phyloP scores from a whole-genome alignment of 2,113 vertebrate species.

The Cephalopterus ornatus region DNA sequence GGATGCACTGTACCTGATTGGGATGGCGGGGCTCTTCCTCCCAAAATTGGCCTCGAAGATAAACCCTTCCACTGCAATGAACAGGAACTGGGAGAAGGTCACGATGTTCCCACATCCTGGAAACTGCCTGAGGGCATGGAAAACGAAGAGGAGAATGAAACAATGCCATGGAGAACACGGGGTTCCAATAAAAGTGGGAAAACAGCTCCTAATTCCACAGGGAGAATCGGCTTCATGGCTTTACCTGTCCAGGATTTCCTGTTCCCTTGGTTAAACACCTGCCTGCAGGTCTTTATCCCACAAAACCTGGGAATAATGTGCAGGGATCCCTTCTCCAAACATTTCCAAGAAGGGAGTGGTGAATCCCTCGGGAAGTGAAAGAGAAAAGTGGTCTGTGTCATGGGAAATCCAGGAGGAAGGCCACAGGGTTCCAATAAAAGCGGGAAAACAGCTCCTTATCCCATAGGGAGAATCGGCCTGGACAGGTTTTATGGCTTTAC shows the following conservation, averaged over 20 bases:
- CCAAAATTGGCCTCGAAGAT: slow-evolving; percentile 89
- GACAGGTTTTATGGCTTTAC: background rate
- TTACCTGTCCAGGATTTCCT: background rate
- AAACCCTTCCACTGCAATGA: slow-evolving; percentile 92
- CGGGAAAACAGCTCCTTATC: background rate
- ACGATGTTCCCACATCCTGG: slow-evolving; percentile 97
- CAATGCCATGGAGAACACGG: background rate
- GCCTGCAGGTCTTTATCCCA: background rate
- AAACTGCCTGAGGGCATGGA: slow-evolving; percentile 74
- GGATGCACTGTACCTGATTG: slow-evolving; percentile 78
- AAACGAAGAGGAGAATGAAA: background rate
- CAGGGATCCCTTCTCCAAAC: background rate
- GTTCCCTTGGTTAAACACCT: background rate
- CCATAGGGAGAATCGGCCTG: background rate
- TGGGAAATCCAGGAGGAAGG: too few relatives aligned
- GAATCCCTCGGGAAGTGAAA: too few relatives aligned
- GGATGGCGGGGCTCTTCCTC: slow-evolving; percentile 86
- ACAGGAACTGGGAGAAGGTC: slow-evolving; percentile 93
- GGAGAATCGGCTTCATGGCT: rapidly evolving
- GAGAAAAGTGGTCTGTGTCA: too few relatives aligned
- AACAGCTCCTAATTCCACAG: background rate
- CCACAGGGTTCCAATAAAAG: rapidly evolving
- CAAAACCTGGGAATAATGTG: background rate
- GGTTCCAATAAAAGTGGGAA: background rate
- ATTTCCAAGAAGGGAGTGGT: background rate